Evolutionary conservation across 2,113 vertebrate species (phyloP), one percentile per base, ranked within the genome.

Genomic region (Tonatia bakeri): DNA sequence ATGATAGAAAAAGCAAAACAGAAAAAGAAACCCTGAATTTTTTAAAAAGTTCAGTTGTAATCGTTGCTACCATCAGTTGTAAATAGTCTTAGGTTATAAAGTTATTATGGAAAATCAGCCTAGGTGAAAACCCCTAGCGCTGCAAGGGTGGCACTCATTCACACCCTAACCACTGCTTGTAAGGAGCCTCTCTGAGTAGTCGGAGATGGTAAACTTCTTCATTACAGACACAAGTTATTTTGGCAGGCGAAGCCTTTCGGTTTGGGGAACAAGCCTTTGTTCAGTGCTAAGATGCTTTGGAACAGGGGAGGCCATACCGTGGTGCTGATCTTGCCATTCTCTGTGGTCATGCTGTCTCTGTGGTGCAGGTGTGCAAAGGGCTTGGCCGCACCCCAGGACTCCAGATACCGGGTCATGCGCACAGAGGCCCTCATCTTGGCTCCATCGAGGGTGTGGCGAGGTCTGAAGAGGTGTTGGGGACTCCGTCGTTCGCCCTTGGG

Each of bases 351-450:
- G 98, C 99, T 99, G 98, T 99, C 99, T 87, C 99, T 98, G 98
- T 99, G 99, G 91, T 99, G 99, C 91, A 99, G 97, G 97, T 99
- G 99, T 82, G 99, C 99, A 33, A 99, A 99, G 1, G 99, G 99
- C 97, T 99, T 99, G 97, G 99, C 99, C 4, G 99, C 99, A 87
- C 99, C 99, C 99, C 99, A 99, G 15, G 99, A 99, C 96, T 99
- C 99, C 98, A 99, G 98, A 97, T 99, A 99, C 54, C 99, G 99
- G 73, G 99, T 99, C 99, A 99, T 99, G 98, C 99, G 98, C 70
- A 99, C 99, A 0, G 99, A 99, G 1, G 99, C 99, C 97, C 99
- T 99, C 99, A 99, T 99, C 98, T 99, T 99, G 79, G 99, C 99
- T 96, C 99, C 99, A 0, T 99, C 98, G 0, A 99, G 90, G 2